Evolutionary conservation across 2,888 invertebrate genomes (phyloP), one percentile per base, ranked within the genome.

Genomic region (Andrena hattorfiana): DNA sequence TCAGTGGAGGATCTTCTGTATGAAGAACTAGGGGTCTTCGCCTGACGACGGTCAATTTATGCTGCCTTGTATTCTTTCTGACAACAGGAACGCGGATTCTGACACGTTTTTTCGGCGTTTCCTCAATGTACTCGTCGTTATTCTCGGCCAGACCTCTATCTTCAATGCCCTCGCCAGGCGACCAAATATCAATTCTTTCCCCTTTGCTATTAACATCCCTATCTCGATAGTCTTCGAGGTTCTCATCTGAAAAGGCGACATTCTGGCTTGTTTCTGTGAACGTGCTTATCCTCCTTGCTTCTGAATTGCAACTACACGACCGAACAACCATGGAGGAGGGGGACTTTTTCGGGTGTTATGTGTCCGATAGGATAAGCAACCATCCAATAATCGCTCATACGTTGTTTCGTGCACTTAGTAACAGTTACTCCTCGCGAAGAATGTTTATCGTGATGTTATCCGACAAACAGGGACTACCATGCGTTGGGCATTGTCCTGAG

Each of bases 51-150:
- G 93, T 94, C 13, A 92, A 80, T 48, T 93, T 93, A 64, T 93
- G 93, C 28, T 92, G 92, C 20, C 87, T 89, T 6, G 89, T 90
- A 48, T 78, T 87, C 84, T 91, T 91, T 62, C 90, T 90, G 32
- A 91, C 88, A 2, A 94, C 90, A 1, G 94, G 94, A 20, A 94
- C 93, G 75, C 94, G 93, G 30, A 94, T 92, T 73, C 93, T 90
- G 1, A 94, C 91, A 77, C 93, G 90, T 85, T 93, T 94, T 63
- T 92, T 91, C 5, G 90, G 90, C 75, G 60, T 13, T 7, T 81
- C 78, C 5, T 79, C 85, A 10, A 63, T n/a, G 16, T 84, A 70
- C 20, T 80, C 82, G 26, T 85, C 85, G 28, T 35, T 28, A 10
- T 68, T 51, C 5, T 85, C 79, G 35, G 20, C 13, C 23, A 32